Percentiles rank a stretch among this genome's conserved stretches.
Evolutionary conservation across 2,113 vertebrate species (phyloP).

Genomic region (Origma solitaria): DNA sequence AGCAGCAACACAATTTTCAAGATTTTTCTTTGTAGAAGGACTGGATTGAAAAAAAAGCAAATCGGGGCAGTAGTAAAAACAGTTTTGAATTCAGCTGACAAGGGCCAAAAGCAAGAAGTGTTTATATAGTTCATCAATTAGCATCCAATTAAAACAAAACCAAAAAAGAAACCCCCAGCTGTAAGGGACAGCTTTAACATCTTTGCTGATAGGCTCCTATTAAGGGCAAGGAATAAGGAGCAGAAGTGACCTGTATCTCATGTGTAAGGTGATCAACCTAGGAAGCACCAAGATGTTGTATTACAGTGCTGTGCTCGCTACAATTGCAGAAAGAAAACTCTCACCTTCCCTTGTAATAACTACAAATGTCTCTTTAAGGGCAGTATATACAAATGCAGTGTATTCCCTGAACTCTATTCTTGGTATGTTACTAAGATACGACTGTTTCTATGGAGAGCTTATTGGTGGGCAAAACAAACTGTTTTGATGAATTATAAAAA

Average conservation of each 20-base stretch:
- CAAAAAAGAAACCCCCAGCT: background rate
- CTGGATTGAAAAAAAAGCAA: background rate
- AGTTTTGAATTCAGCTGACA: background rate
- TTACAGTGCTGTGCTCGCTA: background rate
- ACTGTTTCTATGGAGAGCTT: constrained; percentile 64
- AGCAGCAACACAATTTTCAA: background rate
- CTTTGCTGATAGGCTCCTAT: background rate
- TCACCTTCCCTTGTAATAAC: background rate
- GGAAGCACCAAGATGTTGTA: background rate
- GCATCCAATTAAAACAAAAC: background rate
- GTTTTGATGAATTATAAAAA: constrained; percentile 25
- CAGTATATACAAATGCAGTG: background rate
- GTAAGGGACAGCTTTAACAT: background rate
- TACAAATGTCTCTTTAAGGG: background rate
- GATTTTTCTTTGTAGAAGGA: background rate
- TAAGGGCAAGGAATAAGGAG: background rate
- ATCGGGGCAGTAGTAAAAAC: background rate
- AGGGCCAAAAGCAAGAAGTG: background rate
- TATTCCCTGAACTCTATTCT: constrained; percentile 21
- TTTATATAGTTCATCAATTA: background rate
- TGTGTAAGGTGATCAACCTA: fast-evolving
- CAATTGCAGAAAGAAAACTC: background rate
- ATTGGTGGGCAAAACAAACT: constrained; percentile 29
- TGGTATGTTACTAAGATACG: constrained; percentile 61
- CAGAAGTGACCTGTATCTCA: background rate